phyloP scores from a whole-genome alignment of 1,140 invertebrate species.

The Panagrolaimus sp. region DNA sequence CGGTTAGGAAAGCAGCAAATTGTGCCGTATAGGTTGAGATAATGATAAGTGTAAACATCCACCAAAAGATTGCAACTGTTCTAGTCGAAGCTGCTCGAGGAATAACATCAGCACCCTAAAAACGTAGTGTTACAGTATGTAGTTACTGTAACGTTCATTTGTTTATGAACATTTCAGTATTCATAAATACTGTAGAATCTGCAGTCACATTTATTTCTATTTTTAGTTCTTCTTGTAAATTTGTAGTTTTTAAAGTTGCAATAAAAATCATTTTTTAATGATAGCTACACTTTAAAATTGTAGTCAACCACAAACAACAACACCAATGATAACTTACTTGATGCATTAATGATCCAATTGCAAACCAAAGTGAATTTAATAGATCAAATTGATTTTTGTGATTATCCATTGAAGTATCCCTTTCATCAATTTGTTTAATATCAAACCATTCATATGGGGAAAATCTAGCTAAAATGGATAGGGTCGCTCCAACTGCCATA shows the following conservation, averaged over 20 bases:
- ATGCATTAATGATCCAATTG: slow-evolving; percentile 81
- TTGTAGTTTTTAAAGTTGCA: no score
- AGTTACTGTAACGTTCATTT: no score
- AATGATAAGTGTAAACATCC: slow-evolving; percentile 85
- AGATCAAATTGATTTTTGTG: slow-evolving; percentile 77
- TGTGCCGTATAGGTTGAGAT: slow-evolving; percentile 94
- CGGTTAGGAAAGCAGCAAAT: slow-evolving; percentile 89
- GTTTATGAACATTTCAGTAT: no score
- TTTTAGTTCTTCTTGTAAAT: no score
- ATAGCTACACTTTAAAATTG: no score
- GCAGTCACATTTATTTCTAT: no score
- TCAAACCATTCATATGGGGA: slow-evolving; percentile 81
- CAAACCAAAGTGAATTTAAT: slow-evolving; percentile 89
- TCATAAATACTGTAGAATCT: no score
- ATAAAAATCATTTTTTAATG: no score
- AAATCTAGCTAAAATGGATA: slow-evolving; percentile 84
- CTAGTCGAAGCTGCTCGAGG: slow-evolving; percentile 77
- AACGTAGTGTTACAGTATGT: background rate
- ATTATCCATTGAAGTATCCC: slow-evolving; percentile 46
- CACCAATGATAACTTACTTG: no score
- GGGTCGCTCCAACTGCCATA: slow-evolving; percentile 81
- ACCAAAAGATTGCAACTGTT: slow-evolving; percentile 84
- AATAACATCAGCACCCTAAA: slow-evolving; percentile 67
- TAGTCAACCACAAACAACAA: no score
- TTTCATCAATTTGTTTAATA: slow-evolving; percentile 43